Evolutionary conservation across 2,113 vertebrate species (phyloP).

Genomic region (Thalassarche chlororhynchos): DNA sequence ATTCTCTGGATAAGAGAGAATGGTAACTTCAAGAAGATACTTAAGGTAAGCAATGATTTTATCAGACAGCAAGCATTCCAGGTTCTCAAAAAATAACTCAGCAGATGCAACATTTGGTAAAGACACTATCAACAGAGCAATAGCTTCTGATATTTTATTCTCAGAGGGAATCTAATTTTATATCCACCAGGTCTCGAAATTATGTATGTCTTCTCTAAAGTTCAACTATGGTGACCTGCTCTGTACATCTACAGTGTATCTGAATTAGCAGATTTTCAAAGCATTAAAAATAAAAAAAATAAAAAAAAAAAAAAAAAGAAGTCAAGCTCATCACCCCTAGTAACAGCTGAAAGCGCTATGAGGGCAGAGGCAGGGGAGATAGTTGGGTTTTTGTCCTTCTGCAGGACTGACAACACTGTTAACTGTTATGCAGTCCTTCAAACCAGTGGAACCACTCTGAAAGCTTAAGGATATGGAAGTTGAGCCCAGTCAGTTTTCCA

Average conservation of each 20-base stretch:
- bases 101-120: neutral
- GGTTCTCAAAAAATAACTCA: neutral
- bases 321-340: neutral
- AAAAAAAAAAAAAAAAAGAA: neutral
- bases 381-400: neutral
- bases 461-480: neutral
- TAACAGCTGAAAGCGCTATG: neutral
- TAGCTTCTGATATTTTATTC: neutral
- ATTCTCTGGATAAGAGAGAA: neutral
- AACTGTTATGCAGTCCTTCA: neutral
- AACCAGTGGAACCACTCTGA: neutral
- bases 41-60: neutral
- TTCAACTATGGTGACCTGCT: neutral
- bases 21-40: neutral
- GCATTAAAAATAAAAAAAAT: neutral
- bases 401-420: neutral
- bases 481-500: neutral
- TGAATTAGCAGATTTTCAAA: neutral
- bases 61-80: neutral
- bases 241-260: neutral
- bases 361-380: neutral
- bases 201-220: neutral
- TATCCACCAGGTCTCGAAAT: neutral
- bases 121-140: neutral
- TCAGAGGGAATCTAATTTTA: neutral